Base-by-base conservation (phyloP, 2,888 invertebrate genomes). In the Dynastes maya region DNA sequence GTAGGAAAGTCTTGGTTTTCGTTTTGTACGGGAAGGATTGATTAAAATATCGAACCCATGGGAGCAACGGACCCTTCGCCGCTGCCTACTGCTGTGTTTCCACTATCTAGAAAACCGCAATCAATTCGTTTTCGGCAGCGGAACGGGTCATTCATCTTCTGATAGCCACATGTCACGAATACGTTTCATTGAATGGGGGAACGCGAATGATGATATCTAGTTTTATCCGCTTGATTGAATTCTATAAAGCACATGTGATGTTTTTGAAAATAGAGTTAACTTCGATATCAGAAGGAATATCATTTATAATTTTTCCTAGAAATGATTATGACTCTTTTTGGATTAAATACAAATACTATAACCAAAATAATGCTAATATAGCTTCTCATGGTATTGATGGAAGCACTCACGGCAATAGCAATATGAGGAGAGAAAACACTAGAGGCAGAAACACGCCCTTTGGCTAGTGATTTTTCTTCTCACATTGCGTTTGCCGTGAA, bases 111-210 rank as follows among this genome's bases (percentile, higher is more conserved):
- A 67, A 67, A 67, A 67, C 45, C 67, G 67, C 67, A 67, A 67
- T 67, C 67, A 67, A 67, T 67, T 67, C 67, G 45, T 22, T 67
- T 67, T 40, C 65, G 22, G 11, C 16, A 67, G 67, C 45, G 51
- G 67, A 67, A 67, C 27, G 67, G 67, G 45, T 67, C 67, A 67
- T 67, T 45, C 67, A 45, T 67, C 67, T 49, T 67, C 45, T 49
- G 67, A 67, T 67, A 45, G 67, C 67, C 67, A 22, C 51, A 40
- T 67, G 45, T 67, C 67, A 67, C 67, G 67, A 49, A 45, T 67
- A 13, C 22, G 27, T 67, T 67, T 67, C 67, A 13, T 16, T 22
- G 49, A 49, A 67, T 67, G 27, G 45, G 22, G 45, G 63, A 63
- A 63, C 27, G 45, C 40, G 40, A 45, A 67, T 49, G 67, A 64